Evolutionary conservation across 2,113 vertebrate genomes (phyloP).

Genomic region (Aplodontia rufa): DNA sequence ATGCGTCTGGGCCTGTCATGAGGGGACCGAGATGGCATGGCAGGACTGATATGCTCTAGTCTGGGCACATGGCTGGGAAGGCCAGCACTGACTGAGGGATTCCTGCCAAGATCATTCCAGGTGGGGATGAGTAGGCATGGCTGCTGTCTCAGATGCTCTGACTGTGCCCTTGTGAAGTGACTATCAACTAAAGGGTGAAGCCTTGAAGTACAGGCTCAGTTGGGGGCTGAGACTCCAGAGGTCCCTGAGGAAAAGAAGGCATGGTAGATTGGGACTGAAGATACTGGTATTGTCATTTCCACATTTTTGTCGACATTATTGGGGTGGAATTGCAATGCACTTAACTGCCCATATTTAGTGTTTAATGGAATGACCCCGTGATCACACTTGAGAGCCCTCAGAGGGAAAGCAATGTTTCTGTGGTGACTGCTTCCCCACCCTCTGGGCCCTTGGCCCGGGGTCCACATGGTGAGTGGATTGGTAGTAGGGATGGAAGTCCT

Average conservation of each 20-base stretch:
- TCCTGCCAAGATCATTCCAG: background rate
- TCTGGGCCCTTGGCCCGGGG: background rate
- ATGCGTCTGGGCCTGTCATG: background rate
- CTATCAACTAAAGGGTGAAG: background rate
- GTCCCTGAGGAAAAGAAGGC: background rate
- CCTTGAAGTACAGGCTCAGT: background rate
- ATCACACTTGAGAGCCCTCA: background rate
- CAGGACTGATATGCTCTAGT: background rate
- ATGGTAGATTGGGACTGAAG: background rate
- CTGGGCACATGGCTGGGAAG: background rate
- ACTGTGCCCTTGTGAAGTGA: background rate
- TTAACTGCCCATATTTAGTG: background rate
- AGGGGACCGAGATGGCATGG: background rate
- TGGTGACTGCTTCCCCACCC: background rate
- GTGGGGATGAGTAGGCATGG: background rate
- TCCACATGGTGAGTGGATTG: background rate
- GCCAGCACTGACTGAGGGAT: background rate
- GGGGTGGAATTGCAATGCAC: background rate
- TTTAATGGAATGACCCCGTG: background rate
- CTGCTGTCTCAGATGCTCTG: background rate
- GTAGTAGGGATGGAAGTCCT: background rate
- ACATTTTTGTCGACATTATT: background rate
- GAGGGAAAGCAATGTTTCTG: background rate
- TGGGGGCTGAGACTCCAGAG: background rate
- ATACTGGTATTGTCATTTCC: background rate